Evolutionary conservation across 2,113 vertebrate genomes (phyloP).

Genomic region (human): DNA sequence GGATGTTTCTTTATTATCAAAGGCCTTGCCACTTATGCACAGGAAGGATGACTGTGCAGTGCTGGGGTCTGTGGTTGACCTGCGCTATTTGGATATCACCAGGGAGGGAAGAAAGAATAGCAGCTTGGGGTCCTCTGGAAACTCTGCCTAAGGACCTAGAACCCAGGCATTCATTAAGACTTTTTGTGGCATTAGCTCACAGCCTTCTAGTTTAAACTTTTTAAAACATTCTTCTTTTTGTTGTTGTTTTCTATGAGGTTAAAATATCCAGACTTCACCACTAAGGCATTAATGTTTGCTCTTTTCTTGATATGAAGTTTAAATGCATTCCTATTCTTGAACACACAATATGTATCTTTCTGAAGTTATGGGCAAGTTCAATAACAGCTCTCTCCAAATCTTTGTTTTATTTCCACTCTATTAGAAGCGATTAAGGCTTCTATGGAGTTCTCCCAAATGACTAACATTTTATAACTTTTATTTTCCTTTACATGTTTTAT

Average conservation of each 20-base stretch:
- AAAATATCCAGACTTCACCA: background rate
- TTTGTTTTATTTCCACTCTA: background rate
- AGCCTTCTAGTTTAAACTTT: background rate
- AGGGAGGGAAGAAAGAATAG: background rate
- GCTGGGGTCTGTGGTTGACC: conserved; percentile 55
- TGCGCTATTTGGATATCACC: conserved; percentile 30
- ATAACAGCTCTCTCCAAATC: background rate
- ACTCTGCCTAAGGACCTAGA: background rate
- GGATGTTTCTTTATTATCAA: conserved; percentile 39
- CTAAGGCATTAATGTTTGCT: background rate
- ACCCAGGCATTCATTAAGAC: background rate
- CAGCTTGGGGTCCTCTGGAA: background rate
- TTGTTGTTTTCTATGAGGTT: background rate
- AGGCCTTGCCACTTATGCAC: background rate
- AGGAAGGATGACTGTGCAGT: conserved; percentile 4
- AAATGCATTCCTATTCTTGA: background rate
- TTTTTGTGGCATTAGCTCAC: background rate
- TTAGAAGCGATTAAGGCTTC: background rate
- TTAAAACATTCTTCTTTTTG: background rate
- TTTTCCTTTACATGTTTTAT: background rate
- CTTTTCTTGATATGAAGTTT: background rate
- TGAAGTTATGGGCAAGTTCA: background rate
- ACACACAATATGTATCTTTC: background rate
- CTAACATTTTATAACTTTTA: background rate
- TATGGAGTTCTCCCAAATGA: background rate